Evolutionary conservation across 2,888 invertebrate genomes (phyloP).

Genomic region (Spodoptera exigua): DNA sequence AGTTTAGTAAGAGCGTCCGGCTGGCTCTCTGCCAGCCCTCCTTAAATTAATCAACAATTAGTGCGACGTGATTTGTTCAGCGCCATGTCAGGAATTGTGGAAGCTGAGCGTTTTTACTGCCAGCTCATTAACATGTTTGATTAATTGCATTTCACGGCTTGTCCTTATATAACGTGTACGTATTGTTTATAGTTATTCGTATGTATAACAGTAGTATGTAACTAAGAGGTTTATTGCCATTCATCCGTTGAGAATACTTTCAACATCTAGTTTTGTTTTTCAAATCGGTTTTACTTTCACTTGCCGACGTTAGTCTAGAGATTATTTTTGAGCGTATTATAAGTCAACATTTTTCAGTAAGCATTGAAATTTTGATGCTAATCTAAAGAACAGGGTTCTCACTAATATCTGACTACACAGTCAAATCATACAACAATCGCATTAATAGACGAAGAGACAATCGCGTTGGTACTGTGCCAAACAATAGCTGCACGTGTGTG

Average conservation of each 20-base stretch:
- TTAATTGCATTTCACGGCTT: slow-evolving; percentile 11
- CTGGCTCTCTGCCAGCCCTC: slow-evolving; percentile 47
- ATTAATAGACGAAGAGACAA: too few relatives aligned
- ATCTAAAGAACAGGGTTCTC: too few relatives aligned
- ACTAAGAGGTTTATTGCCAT: too few relatives aligned
- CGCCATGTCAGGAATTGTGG: slow-evolving; percentile 20
- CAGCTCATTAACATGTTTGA: slow-evolving; percentile 32
- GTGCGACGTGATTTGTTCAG: slow-evolving; percentile 42
- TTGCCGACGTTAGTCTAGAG: too few relatives aligned
- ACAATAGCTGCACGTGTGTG: background rate
- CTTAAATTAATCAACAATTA: slow-evolving; percentile 59
- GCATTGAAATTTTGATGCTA: too few relatives aligned
- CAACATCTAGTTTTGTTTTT: too few relatives aligned
- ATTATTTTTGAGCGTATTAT: too few relatives aligned
- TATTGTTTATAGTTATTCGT: background rate
- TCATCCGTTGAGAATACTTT: too few relatives aligned
- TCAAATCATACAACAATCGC: too few relatives aligned
- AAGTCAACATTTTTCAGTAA: too few relatives aligned
- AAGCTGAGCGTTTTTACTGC: slow-evolving; percentile 10
- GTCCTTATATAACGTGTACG: background rate
- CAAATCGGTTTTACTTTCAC: too few relatives aligned
- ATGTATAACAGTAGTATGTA: too few relatives aligned
- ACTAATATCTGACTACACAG: background rate
- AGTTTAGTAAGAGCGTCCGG: slow-evolving; percentile 11
- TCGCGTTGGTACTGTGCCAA: background rate